Evolutionary conservation across 1,140 invertebrate genomes (phyloP).

Genomic region (Drosophila orena): DNA sequence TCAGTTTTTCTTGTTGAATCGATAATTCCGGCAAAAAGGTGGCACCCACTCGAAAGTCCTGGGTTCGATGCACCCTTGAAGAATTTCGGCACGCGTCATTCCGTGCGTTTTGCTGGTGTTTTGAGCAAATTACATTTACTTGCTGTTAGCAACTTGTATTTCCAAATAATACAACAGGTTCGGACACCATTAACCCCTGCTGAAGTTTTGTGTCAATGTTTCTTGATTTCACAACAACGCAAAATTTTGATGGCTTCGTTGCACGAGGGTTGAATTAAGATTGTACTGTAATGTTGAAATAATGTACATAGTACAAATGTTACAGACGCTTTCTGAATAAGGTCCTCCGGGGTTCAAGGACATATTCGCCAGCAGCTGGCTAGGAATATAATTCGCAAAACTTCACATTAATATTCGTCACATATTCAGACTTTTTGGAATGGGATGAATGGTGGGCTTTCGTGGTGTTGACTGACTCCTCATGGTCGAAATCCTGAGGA

Average conservation of each 20-base stretch:
- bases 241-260: slow-evolving; percentile 28
- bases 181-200: slow-evolving; percentile 56
- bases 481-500: neutral
- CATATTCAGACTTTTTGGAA: slow-evolving; percentile 3
- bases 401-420: slow-evolving; percentile 24
- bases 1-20: slow-evolving; percentile 42
- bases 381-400: slow-evolving; percentile 14
- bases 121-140: slow-evolving; percentile 35
- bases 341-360: slow-evolving; percentile 32
- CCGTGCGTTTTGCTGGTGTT: slow-evolving; percentile 20
- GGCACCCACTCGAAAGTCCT: slow-evolving; percentile 16
- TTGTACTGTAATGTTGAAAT: slow-evolving; percentile 7
- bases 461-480: slow-evolving; percentile 16
- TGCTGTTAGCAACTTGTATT: slow-evolving; percentile 52
- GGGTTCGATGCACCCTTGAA: slow-evolving; percentile 38
- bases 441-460: neutral
- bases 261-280: slow-evolving; percentile 44
- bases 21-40: slow-evolving; percentile 20
- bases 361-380: slow-evolving; percentile 2
- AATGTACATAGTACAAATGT: neutral
- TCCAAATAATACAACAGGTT: slow-evolving; percentile 56
- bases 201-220: slow-evolving; percentile 45
- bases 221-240: slow-evolving; percentile 50
- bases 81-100: slow-evolving; percentile 34
- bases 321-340: neutral